These are phyloP conservation scores for Echiichthys vipera DNA, from an alignment of 2,797 vertebrate species.

Conservation along the genomic window DNA sequence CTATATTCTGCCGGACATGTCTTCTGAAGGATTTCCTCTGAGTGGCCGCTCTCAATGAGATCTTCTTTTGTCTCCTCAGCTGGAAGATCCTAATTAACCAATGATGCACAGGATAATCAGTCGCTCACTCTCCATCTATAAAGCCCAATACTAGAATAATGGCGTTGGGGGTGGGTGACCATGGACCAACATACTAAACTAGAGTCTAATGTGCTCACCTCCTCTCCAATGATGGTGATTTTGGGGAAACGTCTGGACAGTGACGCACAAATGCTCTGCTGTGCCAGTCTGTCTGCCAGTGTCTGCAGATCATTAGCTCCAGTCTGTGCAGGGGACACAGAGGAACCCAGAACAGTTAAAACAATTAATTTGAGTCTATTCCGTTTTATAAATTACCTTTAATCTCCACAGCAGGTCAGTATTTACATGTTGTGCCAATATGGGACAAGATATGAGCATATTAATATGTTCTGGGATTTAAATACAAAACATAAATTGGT, in stretches of 20 bases:
- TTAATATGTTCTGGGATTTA: background rate
- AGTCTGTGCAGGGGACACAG: slow-evolving; percentile 76
- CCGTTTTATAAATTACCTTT: background rate
- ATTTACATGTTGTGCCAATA: background rate
- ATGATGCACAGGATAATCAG: background rate
- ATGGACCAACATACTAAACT: background rate
- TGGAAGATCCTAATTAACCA: slow-evolving; percentile 87
- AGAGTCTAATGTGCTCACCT: slow-evolving; percentile 81
- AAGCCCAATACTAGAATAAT: background rate
- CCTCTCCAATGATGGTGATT: slow-evolving; percentile 96
- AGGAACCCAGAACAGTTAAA: background rate
- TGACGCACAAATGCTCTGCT: slow-evolving; percentile 95
- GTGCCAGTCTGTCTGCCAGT: slow-evolving; percentile 93
- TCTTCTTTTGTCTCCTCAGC: slow-evolving; percentile 86
- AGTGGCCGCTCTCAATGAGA: slow-evolving; percentile 89
- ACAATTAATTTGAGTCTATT: background rate
- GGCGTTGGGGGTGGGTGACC: background rate
- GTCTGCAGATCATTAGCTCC: slow-evolving; percentile 95
- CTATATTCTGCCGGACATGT: slow-evolving; percentile 90
- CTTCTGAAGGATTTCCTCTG: slow-evolving; percentile 90
- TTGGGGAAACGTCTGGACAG: slow-evolving; percentile 91
- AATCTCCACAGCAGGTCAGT: background rate
- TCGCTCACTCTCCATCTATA: background rate
- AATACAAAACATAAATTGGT: background rate
- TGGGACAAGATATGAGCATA: background rate